These are phyloP conservation scores for Anolis sagrei DNA, from an alignment of 2,113 vertebrate genomes.

Conservation along the genomic window DNA sequence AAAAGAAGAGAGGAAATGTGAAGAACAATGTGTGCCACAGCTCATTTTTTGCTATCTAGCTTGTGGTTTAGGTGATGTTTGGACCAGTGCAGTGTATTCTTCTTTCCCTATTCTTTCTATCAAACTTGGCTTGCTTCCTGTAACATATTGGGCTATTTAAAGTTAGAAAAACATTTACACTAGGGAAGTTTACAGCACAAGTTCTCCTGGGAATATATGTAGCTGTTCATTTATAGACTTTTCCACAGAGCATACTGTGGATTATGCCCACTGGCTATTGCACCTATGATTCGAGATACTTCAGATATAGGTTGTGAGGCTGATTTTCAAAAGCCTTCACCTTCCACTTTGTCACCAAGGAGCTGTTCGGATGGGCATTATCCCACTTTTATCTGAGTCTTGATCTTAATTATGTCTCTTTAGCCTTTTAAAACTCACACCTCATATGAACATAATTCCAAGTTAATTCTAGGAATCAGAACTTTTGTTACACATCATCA, in stretches of 20 bases:
- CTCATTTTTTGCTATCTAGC: not conserved
- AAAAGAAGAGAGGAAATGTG: not conserved
- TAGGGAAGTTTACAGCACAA: not conserved
- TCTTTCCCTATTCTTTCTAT: not conserved
- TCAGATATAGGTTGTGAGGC: not conserved
- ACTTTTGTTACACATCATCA: conserved; percentile 1
- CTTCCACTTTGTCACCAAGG: not conserved
- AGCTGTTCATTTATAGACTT: not conserved
- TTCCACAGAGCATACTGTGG: not conserved
- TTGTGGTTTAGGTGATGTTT: not conserved
- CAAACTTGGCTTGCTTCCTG: not conserved
- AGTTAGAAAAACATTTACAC: not conserved
- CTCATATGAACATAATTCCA: not conserved
- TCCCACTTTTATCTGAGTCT: not conserved
- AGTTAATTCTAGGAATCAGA: not conserved
- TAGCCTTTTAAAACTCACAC: not conserved
- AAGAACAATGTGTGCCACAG: not conserved
- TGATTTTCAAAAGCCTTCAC: not conserved
- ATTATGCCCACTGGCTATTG: not conserved
- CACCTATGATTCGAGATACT: not conserved
- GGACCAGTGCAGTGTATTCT: not conserved
- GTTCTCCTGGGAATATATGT: not conserved
- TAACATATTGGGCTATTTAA: not conserved
- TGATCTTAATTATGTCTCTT: too few relatives aligned
- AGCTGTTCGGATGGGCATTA: not conserved